Evolutionary conservation across 2,113 vertebrate genomes (phyloP), one percentile per base, ranked within the genome.

Genomic region (Sapayoa aenigma): DNA sequence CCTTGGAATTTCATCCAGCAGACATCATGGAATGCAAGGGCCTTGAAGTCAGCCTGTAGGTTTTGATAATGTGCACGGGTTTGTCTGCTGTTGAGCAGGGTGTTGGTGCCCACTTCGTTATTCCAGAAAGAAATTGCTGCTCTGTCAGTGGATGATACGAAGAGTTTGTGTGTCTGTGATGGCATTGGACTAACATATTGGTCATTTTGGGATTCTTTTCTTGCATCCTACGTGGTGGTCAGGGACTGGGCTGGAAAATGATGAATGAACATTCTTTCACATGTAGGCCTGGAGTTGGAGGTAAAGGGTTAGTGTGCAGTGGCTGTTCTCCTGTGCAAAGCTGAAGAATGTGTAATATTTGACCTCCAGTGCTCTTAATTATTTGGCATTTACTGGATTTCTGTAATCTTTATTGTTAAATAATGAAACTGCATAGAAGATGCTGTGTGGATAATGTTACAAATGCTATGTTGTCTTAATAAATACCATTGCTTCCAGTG

Each of bases 361-460:
- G 25, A 73, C 18, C 53, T 73, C 92, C 14, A 31, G 20, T 86
- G 44, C 33, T 88, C 59, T 42, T 9, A 58, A 49, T 91, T 78
- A 73, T 60, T 91, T 92, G 53, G 11, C 14, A 20, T 74, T 87
- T 90, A 42, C 27, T 39, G 11, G 58, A 10, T 60, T 83, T 75
- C 19, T 66, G 39, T 72, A 53, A 28, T 80, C 25, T 42, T 66
- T 80, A 47, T 72, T 93, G 50, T 89, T 93, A 59, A 79, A 49
- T 75, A 83, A 80, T 92, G 55, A 80, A 93, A 75, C 72, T 75
- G 35, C 17, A 5, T 37, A 53, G 73, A 81, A 93, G 89, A 55
- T 60, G 63, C 2, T 73, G 30, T 24, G 72, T 50, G 17, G 20
- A 41, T 71, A 71, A 53, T 58, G 31, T 65, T 95, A 58, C 23